These are phyloP conservation scores for Calidris pygmaea DNA, from an alignment of 2,113 vertebrate species.

Conservation along the genomic window DNA sequence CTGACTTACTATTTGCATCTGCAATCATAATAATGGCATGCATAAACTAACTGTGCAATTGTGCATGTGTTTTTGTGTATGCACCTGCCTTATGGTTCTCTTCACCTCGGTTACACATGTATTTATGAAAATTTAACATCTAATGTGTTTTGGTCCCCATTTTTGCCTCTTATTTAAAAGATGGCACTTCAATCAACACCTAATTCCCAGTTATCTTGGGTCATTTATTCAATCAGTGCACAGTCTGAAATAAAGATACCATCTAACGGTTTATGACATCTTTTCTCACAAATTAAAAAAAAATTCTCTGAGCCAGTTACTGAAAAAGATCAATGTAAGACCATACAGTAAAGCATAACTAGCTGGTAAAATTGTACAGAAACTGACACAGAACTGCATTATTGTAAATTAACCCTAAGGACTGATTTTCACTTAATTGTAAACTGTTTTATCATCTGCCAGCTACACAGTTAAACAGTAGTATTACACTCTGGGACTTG, in stretches of 20 bases:
- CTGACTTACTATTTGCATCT: conserved; percentile 59
- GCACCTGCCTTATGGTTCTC: conserved; percentile 18
- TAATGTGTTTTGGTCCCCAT: not conserved
- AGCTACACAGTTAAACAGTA: not conserved
- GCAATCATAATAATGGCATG: conserved; percentile 41
- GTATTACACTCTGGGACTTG: not conserved
- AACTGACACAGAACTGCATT: not conserved
- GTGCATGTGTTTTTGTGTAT: not conserved
- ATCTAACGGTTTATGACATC: not conserved
- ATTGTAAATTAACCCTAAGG: not conserved
- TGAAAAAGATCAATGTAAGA: not conserved
- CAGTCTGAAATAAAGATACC: not conserved
- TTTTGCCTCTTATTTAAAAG: not conserved
- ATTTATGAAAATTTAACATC: not conserved
- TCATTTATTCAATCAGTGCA: not conserved
- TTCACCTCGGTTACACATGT: not conserved
- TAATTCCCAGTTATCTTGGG: not conserved
- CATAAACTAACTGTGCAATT: conserved; percentile 20
- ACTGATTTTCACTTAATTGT: not conserved
- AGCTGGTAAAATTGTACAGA: not conserved
- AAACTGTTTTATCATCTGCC: not conserved
- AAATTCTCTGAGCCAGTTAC: not conserved
- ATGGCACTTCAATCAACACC: not conserved
- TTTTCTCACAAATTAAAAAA: not conserved
- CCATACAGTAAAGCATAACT: not conserved